Base-by-base conservation (phyloP, 1,140 invertebrate species). In the Neodiprion pinetum region DNA sequence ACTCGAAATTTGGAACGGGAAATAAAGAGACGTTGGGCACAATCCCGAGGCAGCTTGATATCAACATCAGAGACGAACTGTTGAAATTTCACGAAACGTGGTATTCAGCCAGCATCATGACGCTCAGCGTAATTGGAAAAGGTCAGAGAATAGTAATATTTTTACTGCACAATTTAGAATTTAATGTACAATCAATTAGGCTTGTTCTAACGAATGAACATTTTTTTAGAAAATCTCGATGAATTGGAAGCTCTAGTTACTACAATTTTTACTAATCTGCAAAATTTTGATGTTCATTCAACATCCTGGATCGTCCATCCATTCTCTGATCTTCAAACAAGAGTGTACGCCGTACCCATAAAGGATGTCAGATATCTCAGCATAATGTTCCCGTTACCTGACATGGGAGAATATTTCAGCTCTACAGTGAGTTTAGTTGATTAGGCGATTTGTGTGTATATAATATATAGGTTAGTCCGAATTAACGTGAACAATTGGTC, bases 101-200 rank as follows among this genome's bases (percentile, higher is more conserved):
- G 93, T 99, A 99, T 88, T 99, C 97, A 0, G 91, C 97, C 0
- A 96, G 97, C 85, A 93, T 99, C 40, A 99, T 99, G 97, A 91
- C 92, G 49, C 88, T 99, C 21, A 92, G 93, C 76, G 92, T 99
- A 7, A 86, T 98, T 71, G 97, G 97, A 71, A 97, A 96, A 94
- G 95, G 95, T 95, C 87, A 82, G 80, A 78, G 72, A 28, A 28
- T 28, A 28, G 28, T 28, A 28, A 28, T 28, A 28, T 28, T 28
- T 28, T 5, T 28, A 2, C 28, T 0, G 28, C 28, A 28, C 2
- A 28, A 17, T 17, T 17, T 17, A 17, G 0, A 28, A 28, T 28
- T 28, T 28, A 0, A 2, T 28, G 28, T 28, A 5, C 28, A 28
- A 28, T 28, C 3, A 28, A 28, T 28, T 28, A 28, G 28, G 28